Conservation (phyloP, 2,797 vertebrate genomes). For the Gadopsis marmoratus region DNA sequence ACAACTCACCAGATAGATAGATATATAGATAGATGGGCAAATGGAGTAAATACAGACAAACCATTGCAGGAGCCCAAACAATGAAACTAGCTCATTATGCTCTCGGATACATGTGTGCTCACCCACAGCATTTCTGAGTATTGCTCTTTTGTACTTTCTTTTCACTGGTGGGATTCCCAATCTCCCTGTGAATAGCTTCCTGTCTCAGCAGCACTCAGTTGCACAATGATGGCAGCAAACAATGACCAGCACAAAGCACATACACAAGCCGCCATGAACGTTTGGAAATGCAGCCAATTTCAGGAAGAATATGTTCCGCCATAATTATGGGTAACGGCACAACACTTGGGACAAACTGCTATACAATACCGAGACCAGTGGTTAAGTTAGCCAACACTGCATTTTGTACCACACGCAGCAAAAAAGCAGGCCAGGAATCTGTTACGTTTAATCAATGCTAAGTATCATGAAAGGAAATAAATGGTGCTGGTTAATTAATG, state of each 20-base stretch:
- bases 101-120: slow-evolving; percentile 72
- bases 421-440: slow-evolving; percentile 53
- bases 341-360: slow-evolving; percentile 63
- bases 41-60: slow-evolving; percentile 25
- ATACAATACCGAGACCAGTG: slow-evolving; percentile 50
- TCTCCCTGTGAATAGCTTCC: slow-evolving; percentile 77
- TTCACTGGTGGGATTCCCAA: slow-evolving; percentile 80
- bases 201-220: slow-evolving; percentile 71
- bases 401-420: slow-evolving; percentile 38
- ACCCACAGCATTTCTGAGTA: slow-evolving; percentile 78
- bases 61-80: slow-evolving; percentile 71
- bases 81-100: slow-evolving; percentile 80
- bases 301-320: slow-evolving; percentile 67
- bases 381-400: slow-evolving; percentile 45
- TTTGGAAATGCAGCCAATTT: slow-evolving; percentile 76
- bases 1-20: background rate
- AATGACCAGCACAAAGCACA: slow-evolving; percentile 77
- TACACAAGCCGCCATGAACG: slow-evolving; percentile 71
- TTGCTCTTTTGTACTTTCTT: slow-evolving; percentile 78
- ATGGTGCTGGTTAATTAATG: slow-evolving; percentile 70
- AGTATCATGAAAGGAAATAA: slow-evolving; percentile 75
- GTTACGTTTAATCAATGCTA: slow-evolving; percentile 74
- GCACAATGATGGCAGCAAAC: slow-evolving; percentile 81
- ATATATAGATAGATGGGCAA: background rate
- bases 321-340: slow-evolving; percentile 72